A percentile compares a stretch with the other conserved stretches of the same genome.
Evolutionary conservation across 2,113 vertebrate species (phyloP).

Genomic region (Cephalopholis sonnerati): DNA sequence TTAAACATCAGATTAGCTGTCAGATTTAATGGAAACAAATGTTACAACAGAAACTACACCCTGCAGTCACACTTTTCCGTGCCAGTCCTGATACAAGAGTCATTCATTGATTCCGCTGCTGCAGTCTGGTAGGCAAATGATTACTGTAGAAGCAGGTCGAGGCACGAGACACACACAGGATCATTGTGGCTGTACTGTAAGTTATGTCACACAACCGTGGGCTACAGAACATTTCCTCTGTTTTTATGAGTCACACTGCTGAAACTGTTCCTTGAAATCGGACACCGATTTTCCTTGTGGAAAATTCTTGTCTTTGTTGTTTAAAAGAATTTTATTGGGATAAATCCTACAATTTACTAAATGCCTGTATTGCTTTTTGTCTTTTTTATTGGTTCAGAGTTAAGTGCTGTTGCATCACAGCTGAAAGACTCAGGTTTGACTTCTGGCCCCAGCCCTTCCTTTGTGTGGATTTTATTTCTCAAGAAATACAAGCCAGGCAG

Average conservation of each 20-base stretch:
- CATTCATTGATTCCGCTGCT: not conserved
- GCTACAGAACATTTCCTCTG: slow-evolving; percentile 5
- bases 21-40: not conserved
- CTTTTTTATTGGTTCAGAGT: not conserved
- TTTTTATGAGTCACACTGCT: not conserved
- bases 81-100: not conserved
- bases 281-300: not conserved
- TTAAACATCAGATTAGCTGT: not conserved
- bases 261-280: not conserved
- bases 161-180: not conserved
- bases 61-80: not conserved
- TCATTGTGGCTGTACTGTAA: not conserved
- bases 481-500: not conserved
- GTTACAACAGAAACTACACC: not conserved
- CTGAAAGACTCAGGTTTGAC: not conserved
- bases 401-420: not conserved
- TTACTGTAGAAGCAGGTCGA: not conserved
- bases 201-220: not conserved
- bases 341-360: not conserved
- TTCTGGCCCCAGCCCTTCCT: not conserved
- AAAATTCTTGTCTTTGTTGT: not conserved
- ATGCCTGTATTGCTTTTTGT: not conserved
- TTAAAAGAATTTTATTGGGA: not conserved
- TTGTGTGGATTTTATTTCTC: slow-evolving; percentile 2
- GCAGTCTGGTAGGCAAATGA: slow-evolving; percentile 19